Evolutionary conservation across 2,888 invertebrate genomes (phyloP), one percentile per base, ranked within the genome.

Genomic region (Pandemis corylana): DNA sequence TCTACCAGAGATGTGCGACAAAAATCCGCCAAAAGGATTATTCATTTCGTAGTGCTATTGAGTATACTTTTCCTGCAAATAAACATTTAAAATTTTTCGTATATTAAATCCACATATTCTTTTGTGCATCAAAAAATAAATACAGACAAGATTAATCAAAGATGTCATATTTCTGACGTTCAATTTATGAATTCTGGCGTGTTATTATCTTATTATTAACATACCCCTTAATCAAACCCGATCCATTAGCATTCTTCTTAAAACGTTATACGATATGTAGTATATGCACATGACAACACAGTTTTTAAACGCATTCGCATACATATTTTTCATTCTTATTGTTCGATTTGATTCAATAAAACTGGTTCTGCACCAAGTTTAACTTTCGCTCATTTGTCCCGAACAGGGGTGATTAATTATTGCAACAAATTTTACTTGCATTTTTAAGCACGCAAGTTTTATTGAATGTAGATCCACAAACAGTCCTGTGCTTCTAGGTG

Each of bases 301-400:
- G 51, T 49, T 71, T 71, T 63, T 13, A 72, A 75, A 53, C 51
- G 63, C 49, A 64, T 46, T 59, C 49, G 67, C 46, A 13, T 15
- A 15, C 36, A 66, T 71, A 62, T 75, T 36, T 41, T 15, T 71
- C 6, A 44, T 36, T 72, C 65, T 73, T 68, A 74, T 76, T 76
- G 74, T 74, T 76, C 74, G 64, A 67, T 74, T 74, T 76, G 74
- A 76, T 74, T 75, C 63, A 62, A 76, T 70, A 63, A 68, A 71
- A 74, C 76, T 76, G 76, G 76, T 74, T 74, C 51, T 63, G 76
- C 67, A 64, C 61, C 71, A 70, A 59, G 70, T 66, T 76, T 64
- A 71, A 76, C 76, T 76, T 76, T 76, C 76, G 74, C 76, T 71
- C 76, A 74, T 74, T 76, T 76, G 76, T 76, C 64, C 68, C 66